These are phyloP conservation scores for Drosophila tristis DNA, from an alignment of 1,140 invertebrate species.

Conservation along the genomic window DNA sequence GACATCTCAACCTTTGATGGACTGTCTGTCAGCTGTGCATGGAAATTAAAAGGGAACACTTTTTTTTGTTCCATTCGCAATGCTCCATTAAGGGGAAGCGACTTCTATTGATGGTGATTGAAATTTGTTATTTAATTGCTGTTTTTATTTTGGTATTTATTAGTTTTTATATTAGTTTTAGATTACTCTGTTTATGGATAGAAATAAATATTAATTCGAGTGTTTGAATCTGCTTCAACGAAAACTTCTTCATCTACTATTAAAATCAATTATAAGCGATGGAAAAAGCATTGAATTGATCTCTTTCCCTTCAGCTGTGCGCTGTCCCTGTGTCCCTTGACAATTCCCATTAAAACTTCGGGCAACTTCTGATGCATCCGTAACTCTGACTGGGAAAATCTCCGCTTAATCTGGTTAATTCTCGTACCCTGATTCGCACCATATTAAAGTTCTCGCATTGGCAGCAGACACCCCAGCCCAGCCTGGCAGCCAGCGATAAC, in stretches of 20 bases:
- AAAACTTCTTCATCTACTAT: too few relatives aligned
- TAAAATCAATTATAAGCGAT: too few relatives aligned
- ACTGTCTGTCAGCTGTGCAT: conserved; percentile 50
- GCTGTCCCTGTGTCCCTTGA: too few relatives aligned
- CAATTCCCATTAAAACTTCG: too few relatives aligned
- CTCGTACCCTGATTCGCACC: conserved; percentile 1
- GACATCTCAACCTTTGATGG: conserved; percentile 44
- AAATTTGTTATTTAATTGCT: conserved; percentile 19
- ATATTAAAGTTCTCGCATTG: conserved; percentile 19
- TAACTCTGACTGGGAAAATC: neutral
- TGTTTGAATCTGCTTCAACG: too few relatives aligned
- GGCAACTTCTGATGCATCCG: too few relatives aligned
- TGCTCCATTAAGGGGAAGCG: too few relatives aligned
- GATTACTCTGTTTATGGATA: neutral
- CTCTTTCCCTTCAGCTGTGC: too few relatives aligned
- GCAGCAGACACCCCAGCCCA: neutral
- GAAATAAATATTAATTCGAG: neutral
- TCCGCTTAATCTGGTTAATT: conserved; percentile 10
- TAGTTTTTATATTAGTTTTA: neutral
- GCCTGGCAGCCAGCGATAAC: conserved; percentile 5
- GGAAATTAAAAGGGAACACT: conserved; percentile 67
- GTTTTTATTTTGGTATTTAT: neutral
- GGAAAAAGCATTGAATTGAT: too few relatives aligned
- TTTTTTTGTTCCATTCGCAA: conserved; percentile 16
- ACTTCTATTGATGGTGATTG: conserved; percentile 12